These are phyloP conservation scores for Cichladusa arquata DNA, from an alignment of 2,113 vertebrate genomes.

Conservation along the genomic window DNA sequence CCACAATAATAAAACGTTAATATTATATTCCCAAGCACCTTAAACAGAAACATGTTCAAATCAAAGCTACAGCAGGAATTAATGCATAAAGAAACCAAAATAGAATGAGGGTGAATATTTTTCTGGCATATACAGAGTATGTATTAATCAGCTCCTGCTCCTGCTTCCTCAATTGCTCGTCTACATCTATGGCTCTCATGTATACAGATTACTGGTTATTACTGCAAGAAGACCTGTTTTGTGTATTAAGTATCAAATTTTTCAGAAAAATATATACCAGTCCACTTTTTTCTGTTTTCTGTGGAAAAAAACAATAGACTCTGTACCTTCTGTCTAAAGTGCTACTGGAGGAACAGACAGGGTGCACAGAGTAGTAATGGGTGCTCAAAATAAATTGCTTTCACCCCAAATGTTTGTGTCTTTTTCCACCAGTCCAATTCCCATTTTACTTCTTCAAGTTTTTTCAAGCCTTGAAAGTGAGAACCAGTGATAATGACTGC, in stretches of 20 bases:
- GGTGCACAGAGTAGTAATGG: rapidly evolving
- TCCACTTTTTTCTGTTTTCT: not conserved
- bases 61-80: not conserved
- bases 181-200: not conserved
- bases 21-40: not conserved
- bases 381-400: not conserved
- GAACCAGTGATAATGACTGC: not conserved
- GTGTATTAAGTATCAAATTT: not conserved
- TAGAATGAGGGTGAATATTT: not conserved
- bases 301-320: not conserved
- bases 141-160: not conserved
- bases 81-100: not conserved
- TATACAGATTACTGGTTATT: not conserved
- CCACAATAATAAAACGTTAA: not conserved
- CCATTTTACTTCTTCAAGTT: not conserved
- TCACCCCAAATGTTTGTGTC: not conserved
- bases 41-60: not conserved
- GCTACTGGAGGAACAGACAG: not conserved
- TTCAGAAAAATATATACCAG: not conserved
- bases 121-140: not conserved
- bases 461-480: not conserved
- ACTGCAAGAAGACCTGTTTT: not conserved
- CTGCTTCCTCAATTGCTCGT: not conserved
- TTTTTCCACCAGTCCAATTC: not conserved
- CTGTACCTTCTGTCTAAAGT: not conserved